A percentile compares a stretch with the other conserved stretches of the same genome.
Evolutionary conservation across 2,888 invertebrate genomes (phyloP).

Genomic region (Folsomia candida): DNA sequence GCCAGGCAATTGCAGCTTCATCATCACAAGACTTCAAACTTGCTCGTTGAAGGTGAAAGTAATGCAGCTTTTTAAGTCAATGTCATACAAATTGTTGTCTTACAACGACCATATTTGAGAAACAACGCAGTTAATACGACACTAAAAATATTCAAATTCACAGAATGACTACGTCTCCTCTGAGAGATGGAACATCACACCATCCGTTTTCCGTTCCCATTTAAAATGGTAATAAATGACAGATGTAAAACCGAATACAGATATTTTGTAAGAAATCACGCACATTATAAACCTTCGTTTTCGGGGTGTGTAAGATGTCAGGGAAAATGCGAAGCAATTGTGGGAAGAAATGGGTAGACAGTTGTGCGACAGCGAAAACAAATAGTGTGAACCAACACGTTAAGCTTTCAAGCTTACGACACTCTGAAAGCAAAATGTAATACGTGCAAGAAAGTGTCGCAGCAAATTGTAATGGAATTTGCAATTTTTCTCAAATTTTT

Average conservation of each 20-base stretch:
- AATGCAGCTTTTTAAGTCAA: background rate
- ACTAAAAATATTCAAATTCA: background rate
- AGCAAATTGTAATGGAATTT: background rate
- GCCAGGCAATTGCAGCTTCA: background rate
- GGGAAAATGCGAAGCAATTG: background rate
- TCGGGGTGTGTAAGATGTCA: background rate
- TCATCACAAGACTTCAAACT: too few species aligned
- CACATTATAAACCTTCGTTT: background rate
- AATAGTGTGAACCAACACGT: too few species aligned
- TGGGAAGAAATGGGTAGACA: too few species aligned
- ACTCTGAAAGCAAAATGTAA: too few species aligned
- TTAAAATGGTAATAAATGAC: background rate
- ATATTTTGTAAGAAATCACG: background rate
- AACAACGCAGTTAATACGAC: background rate
- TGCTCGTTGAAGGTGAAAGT: background rate
- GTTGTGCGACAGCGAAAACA: too few species aligned
- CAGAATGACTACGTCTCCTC: too few species aligned
- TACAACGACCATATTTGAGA: too few species aligned
- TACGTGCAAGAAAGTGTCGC: background rate
- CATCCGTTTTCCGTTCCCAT: too few species aligned
- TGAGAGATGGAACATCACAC: background rate
- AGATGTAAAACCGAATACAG: background rate
- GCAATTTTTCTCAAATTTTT: background rate
- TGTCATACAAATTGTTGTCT: background rate
- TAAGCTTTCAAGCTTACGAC: too few species aligned